Base-by-base conservation (phyloP, 2,797 vertebrate genomes). In the Neostethus bicornis region DNA sequence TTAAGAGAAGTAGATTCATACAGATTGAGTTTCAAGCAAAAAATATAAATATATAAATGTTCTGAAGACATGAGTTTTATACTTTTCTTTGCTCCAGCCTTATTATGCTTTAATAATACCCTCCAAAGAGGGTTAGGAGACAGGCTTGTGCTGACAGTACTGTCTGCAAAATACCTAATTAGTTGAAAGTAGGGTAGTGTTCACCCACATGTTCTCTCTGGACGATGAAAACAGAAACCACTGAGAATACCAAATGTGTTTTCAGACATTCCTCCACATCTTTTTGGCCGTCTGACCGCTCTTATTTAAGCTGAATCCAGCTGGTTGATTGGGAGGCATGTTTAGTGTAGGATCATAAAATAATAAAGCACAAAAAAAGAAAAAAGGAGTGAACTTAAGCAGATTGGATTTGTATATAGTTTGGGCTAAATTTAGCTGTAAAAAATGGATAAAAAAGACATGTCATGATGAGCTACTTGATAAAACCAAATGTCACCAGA, bases 121-220 rank as follows among this genome's bases (percentile, higher is more conserved):
- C 45, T 42, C 4, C 11, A 8, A 57, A 23, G 6, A 20, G 6
- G 35, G 41, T 51, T 25, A 59, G 16, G 32, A 53, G 47, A 51
- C 51, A 21, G 43, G 45, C 13, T 71, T 45, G 25, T 42, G 58
- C 29, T 66, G 62, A 63, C 50, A 57, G 46, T 16, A 43, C 25
- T 60, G 53, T 61, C 49, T 69, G 44, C 26, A 63, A 50, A 66
- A 64, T 49, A 47, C 19, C 20, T 54, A 57, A 62, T 28, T 51
- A 5, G 58, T 48, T 46, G 24, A 70, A 75, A 65, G 24, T 19
- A 39, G 41, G 70, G 63, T 43, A 35, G 32, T 46, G 31, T 49
- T 32, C 57, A 51, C 56, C 43, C 61, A 48, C 53, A 54, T 26
- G 16, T 50, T 67, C 54, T 63, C 35, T 31, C 20, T 45, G 42